phyloP scores from a whole-genome alignment of 1,140 invertebrate species.

The Drosophila cardini region DNA sequence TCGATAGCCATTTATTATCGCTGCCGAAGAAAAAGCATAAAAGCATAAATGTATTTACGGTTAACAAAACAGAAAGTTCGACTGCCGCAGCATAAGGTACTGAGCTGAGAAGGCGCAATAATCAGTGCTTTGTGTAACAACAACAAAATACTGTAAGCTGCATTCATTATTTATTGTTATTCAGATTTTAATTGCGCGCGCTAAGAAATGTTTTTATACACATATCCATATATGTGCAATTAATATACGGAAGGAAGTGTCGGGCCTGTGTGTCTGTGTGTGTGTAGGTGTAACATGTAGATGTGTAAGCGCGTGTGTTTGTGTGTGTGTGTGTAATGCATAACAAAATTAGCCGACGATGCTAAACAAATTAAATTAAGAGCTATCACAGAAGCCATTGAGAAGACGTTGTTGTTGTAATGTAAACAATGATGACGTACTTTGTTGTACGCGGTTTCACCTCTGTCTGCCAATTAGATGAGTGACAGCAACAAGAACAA shows the following conservation, averaged over 20 bases:
- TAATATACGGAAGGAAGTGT: conserved; percentile 16
- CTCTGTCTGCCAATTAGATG: conserved; percentile 6
- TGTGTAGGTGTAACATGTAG: neutral
- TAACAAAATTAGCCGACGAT: conserved; percentile 21
- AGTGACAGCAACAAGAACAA: conserved; percentile 20
- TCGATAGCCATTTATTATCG: conserved; percentile 17
- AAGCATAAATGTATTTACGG: conserved; percentile 51
- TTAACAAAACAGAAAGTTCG: conserved; percentile 31
- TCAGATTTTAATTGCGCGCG: conserved; percentile 41
- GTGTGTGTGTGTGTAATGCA: conserved; percentile 7
- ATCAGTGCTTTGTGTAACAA: neutral
- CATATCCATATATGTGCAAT: conserved; percentile 1
- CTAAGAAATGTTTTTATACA: conserved; percentile 11
- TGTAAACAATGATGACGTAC: conserved; percentile 39
- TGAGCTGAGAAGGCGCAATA: conserved; percentile 4
- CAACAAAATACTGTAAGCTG: conserved; percentile 21
- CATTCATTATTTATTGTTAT: neutral
- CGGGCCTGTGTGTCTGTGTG: conserved; percentile 3
- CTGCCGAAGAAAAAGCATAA: conserved; percentile 29
- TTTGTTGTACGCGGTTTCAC: neutral
- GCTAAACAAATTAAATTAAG: conserved; percentile 43
- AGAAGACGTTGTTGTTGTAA: neutral
- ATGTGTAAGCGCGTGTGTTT: neutral
- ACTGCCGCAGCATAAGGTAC: conserved; percentile 23
- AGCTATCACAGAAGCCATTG: conserved; percentile 2